Base-by-base conservation (phyloP, 2,888 invertebrate genomes). In the Pseudolycoriella hygida region DNA sequence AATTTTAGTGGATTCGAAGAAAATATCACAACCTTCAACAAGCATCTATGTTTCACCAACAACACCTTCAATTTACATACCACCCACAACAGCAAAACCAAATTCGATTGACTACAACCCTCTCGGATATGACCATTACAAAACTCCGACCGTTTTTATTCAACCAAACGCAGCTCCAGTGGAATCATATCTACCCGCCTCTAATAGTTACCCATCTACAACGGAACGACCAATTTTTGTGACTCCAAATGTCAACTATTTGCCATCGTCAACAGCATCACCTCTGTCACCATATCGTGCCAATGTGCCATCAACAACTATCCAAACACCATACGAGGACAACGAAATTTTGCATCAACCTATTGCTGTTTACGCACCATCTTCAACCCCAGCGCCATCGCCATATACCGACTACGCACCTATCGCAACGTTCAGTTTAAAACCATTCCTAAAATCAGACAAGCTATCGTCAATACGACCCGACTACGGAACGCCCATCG, bases 41-140 rank as follows among this genome's bases (percentile, higher is more conserved):
- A 40, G 18, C 8, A 17, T n/a, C 8, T 40, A 12, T 3, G 5
- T 15, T 2, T 52, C 54, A 2, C 48, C 49, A 20, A 52, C 48
- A 17, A 37, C 40, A 20, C 38, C 58, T 8, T 54, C 59, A 38
- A 25, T 8, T 6, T 25, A 25, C 25, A 25, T 25, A 6, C 25
- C 25, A 25, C 25, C 25, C 4, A 49, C 61, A 58, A 67, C 51
- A 57, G 70, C 52, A 8, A 62, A 48, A 45, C 61, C 50, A 19
- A 40, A 40, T 11, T 62, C 45, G 34, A 5, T 40, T 17, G 10
- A 17, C 2, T 17, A 40, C 11, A 32, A 43, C 17, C 18, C 18
- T 30, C 15, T 43, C 0, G 63, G 63, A 37, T 64, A 61, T 40
- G 61, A 63, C 50, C 64, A 64, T 44, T 64, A 64, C 49, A 62